These are phyloP conservation scores for Podarcis cretensis DNA, from an alignment of 2,113 vertebrate species.

Conservation along the genomic window DNA sequence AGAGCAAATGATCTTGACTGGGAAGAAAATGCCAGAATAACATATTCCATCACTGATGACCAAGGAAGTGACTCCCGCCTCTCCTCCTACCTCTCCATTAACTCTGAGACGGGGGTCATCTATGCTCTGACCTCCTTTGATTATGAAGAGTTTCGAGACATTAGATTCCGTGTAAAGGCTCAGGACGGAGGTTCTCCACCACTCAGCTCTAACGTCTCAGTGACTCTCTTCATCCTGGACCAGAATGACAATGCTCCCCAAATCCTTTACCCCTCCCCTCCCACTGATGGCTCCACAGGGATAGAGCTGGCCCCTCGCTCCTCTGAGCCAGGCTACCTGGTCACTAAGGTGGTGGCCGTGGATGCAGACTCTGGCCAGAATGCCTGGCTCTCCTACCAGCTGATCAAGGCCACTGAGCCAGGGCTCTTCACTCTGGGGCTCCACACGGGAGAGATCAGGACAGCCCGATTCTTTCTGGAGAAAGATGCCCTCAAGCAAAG, in stretches of 20 bases:
- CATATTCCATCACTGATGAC: not conserved
- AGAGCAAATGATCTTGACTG: not conserved
- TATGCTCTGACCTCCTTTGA: not conserved
- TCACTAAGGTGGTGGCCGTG: too few relatives aligned
- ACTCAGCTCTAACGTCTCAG: not conserved
- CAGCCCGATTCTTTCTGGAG: too few relatives aligned
- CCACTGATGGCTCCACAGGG: too few relatives aligned
- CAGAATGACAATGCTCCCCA: not conserved
- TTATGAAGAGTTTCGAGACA: not conserved
- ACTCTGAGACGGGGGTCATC: not conserved
- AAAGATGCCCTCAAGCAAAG: too few relatives aligned
- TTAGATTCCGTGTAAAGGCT: not conserved
- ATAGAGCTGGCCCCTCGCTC: too few relatives aligned
- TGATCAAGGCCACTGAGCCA: too few relatives aligned
- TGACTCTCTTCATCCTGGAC: slow-evolving; percentile 8
- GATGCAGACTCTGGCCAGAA: too few relatives aligned
- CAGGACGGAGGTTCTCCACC: not conserved
- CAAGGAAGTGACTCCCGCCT: not conserved
- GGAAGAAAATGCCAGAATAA: not conserved
- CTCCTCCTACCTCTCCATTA: not conserved
- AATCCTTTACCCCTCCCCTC: not conserved
- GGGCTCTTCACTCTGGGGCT: too few relatives aligned
- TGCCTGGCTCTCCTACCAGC: too few relatives aligned
- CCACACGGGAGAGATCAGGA: too few relatives aligned
- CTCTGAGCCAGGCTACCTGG: too few relatives aligned